phyloP scores from a whole-genome alignment of 2,888 invertebrate species.

The Beris morrisii region DNA sequence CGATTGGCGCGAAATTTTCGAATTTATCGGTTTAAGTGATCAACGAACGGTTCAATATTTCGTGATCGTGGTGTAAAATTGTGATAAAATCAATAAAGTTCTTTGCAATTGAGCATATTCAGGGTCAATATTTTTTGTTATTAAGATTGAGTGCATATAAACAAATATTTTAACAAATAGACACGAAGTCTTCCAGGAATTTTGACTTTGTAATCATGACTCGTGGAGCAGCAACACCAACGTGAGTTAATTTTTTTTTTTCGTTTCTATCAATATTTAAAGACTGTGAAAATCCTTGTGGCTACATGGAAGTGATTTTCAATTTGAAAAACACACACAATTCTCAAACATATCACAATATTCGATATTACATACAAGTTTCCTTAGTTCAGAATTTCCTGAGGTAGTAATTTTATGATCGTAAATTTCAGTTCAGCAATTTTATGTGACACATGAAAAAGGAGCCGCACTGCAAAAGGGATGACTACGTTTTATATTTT shows the following conservation, averaged over 20 bases:
- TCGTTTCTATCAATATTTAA: no score
- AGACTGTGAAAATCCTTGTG: no score
- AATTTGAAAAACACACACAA: no score
- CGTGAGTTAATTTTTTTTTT: conserved; percentile 17
- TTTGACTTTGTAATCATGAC: conserved; percentile 22
- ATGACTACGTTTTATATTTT: no score
- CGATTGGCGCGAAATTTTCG: conserved; percentile 29
- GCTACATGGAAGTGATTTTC: no score
- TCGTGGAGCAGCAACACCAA: conserved; percentile 19
- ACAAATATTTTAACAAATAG: background rate
- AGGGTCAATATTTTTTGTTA: background rate
- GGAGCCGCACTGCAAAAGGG: no score
- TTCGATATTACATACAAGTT: no score
- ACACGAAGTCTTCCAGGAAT: conserved; percentile 22
- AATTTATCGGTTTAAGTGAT: conserved; percentile 2
- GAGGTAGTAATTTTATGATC: no score
- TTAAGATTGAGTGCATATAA: background rate
- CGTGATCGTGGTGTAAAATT: conserved; percentile 17
- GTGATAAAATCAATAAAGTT: conserved; percentile 17
- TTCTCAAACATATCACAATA: no score
- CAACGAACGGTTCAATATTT: background rate
- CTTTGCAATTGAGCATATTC: background rate
- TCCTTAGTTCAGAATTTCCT: no score
- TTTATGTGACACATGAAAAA: no score
- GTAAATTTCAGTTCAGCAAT: no score